A percentile compares a stretch with the other conserved stretches of the same genome.
Evolutionary conservation across 2,113 vertebrate species (phyloP).

Genomic region (rat (Rattus norvegicus)): DNA sequence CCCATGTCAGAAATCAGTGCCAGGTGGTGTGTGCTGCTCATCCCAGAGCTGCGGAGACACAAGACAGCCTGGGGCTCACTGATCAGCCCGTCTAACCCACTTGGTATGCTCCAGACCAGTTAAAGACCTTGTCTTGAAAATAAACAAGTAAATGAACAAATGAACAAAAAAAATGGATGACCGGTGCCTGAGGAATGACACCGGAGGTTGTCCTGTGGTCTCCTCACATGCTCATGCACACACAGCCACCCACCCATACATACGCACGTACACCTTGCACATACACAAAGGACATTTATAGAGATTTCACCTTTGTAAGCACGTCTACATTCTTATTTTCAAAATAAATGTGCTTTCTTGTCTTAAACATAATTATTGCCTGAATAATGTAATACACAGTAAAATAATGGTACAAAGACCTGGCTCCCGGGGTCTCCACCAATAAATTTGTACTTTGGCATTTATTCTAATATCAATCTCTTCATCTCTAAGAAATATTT

Average conservation of each 20-base stretch:
- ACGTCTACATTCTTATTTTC: not conserved
- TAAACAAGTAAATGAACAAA: not conserved
- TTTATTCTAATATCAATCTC: not conserved
- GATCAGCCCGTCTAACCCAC: not conserved
- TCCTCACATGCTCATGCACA: not conserved
- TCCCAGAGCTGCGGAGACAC: not conserved
- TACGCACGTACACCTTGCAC: not conserved
- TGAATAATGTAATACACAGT: not conserved
- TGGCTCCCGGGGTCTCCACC: not conserved
- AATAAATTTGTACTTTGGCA: not conserved
- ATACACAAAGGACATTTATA: not conserved
- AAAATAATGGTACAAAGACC: not conserved
- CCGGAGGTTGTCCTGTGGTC: not conserved
- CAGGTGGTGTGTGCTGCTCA: not conserved
- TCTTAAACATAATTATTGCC: constrained; percentile 11
- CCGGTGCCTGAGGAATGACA: not conserved
- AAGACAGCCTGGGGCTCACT: not conserved
- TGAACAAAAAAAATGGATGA: not conserved
- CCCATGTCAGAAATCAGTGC: too few relatives aligned
- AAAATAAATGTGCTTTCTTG: not conserved
- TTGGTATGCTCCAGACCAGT: not conserved
- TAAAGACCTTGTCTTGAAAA: not conserved
- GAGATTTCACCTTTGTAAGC: too few relatives aligned
- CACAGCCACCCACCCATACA: too few relatives aligned
- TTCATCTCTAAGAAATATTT: not conserved